Evolutionary conservation across 2,797 vertebrate genomes (phyloP), one percentile per base, ranked within the genome.

Genomic region (Channa striata): DNA sequence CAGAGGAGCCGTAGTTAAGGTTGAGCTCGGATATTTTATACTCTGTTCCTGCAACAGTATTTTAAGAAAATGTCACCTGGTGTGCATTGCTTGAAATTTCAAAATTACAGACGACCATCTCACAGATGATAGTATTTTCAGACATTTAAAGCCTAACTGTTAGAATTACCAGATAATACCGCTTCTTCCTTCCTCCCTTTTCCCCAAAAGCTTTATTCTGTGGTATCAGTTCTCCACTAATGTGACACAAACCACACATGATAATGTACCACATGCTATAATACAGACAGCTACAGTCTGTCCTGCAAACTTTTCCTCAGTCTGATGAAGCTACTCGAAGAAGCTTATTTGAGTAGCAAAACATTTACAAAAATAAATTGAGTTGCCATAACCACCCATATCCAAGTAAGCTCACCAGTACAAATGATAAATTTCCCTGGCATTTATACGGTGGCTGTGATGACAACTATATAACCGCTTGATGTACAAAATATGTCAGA

Each of bases 1-100:
- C 75, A 54, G 58, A 68, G 20, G 51, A 72, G 54, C 69, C 14
- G 9, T 60, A 39, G 36, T 88, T 84, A 88, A 90, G 85, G 88
- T 14, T 53, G 42, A 58, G 59, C 21, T 30, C 10, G 23, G 53
- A 68, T 54, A 56, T 51, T 40, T 59, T 62, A 67, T 59, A 12
- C 74, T 64, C 52, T 19, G 16, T 42, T 52, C 36, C 40, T 37
- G 7, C 63, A 42, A 62, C 40, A 9, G 5, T 20, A 43, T 2
- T 33, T 19, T 51, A 16, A 54, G 30, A 48, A 75, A 52, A 50
- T 21, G 52, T 39, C 11, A 1, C 53, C 68, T 69, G 17, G 53
- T 6, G 14, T 44, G 0, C 42, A 8, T 51, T n/a, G 33, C 34
- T 25, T 5, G 1, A 1, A 20, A 16, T 59, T 25, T 56, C 11